These are phyloP conservation scores for Caenorhabditis doughertyi DNA, from an alignment of 2,888 invertebrate species.

Conservation along the genomic window DNA sequence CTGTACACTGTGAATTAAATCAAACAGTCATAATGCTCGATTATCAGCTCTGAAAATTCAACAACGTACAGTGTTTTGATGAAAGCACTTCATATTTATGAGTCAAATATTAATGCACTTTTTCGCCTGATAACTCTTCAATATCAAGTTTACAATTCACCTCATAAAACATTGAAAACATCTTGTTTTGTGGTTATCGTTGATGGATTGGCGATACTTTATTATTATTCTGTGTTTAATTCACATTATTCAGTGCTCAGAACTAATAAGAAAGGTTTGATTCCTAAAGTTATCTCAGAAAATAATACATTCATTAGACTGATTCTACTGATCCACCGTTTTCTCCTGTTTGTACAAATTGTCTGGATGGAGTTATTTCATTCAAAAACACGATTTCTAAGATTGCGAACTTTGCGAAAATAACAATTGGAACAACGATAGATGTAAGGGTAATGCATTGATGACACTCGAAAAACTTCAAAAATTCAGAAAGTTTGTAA, in stretches of 20 bases:
- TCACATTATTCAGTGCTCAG: background rate
- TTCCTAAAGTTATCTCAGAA: too few species aligned
- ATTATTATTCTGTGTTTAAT: background rate
- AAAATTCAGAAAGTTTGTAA: slow-evolving; percentile 44
- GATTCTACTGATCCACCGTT: slow-evolving; percentile 15
- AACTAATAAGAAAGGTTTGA: background rate
- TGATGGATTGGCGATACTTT: slow-evolving; percentile 1
- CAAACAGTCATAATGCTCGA: too few species aligned
- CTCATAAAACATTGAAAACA: slow-evolving; percentile 15
- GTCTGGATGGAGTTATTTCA: slow-evolving; percentile 28
- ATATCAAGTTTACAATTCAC: background rate
- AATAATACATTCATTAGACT: background rate
- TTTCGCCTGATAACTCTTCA: background rate
- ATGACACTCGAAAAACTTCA: background rate
- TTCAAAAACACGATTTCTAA: slow-evolving; percentile 40
- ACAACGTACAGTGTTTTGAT: slow-evolving; percentile 20
- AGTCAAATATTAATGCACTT: too few species aligned
- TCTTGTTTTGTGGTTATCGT: background rate
- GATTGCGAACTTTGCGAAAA: slow-evolving; percentile 34
- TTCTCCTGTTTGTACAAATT: slow-evolving; percentile 38
- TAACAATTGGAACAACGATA: slow-evolving; percentile 29
- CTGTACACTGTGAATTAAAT: too few species aligned
- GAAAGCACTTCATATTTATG: too few species aligned
- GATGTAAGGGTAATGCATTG: background rate
- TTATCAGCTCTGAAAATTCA: too few species aligned